phyloP scores from a whole-genome alignment of 2,888 invertebrate genomes.

The Troides helena region DNA sequence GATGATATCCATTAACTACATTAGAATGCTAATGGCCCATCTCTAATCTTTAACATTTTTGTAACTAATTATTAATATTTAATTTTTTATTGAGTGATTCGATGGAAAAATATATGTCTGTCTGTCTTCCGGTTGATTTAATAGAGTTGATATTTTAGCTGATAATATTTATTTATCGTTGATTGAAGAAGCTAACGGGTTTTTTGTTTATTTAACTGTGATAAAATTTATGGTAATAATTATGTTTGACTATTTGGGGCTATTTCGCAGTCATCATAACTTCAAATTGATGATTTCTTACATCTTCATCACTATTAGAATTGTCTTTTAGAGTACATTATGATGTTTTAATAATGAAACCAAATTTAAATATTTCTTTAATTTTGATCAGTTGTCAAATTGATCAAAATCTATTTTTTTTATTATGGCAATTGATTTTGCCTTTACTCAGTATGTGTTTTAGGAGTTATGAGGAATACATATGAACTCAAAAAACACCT shows the following conservation, averaged over 20 bases:
- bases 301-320: neutral
- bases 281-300: neutral
- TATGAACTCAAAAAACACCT: no score
- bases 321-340: neutral
- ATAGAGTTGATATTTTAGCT: constrained; percentile 61
- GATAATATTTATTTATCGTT: constrained; percentile 62
- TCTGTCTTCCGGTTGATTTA: constrained; percentile 65
- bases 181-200: constrained; percentile 64
- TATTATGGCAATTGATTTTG: no score
- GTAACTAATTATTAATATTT: constrained; percentile 73
- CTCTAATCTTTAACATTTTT: constrained; percentile 68
- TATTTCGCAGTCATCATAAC: neutral
- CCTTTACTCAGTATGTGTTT: no score
- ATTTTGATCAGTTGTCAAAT: neutral
- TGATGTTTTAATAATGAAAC: neutral
- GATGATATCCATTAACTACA: constrained; percentile 31
- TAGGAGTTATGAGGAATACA: no score
- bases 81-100: constrained; percentile 63
- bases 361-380: neutral
- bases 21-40: constrained; percentile 45
- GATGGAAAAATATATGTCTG: constrained; percentile 44
- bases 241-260: neutral
- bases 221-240: neutral
- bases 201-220: constrained; percentile 36
- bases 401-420: no score